Base-by-base conservation (phyloP, 2,113 vertebrate genomes). In the Cheilinus undulatus region DNA sequence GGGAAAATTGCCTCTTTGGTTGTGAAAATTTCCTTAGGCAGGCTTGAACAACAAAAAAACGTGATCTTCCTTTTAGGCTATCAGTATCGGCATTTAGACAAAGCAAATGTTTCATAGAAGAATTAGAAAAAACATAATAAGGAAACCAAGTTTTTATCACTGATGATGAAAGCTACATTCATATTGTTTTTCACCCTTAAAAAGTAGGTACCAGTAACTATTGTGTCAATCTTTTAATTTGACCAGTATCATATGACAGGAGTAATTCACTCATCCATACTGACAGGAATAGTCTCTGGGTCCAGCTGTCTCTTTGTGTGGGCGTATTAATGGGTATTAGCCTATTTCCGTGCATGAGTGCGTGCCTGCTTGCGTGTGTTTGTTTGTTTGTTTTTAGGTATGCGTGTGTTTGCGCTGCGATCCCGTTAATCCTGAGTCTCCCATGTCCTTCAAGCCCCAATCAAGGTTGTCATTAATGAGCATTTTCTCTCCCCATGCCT, bases 381-480 rank as follows among this genome's bases (percentile, higher is more conserved):
- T 2, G 10, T 49, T 28, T 50, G 50, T 32, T 34, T 30, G 32
- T 22, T 24, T 17, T 63, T 22, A 30, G 19, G 20, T 26, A 54
- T 40, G 48, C 42, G 30, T 49, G 64, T 64, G 54, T 83, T 50
- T 79, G 71, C 57, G 58, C 52, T 48, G 46, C 71, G 73, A 86
- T 80, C 78, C 57, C 53, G 77, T 84, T 84, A 86, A 87, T 84
- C 73, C 78, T 61, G 73, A 59, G 69, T 80, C 67, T 60, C 48
- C 73, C 51, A 69, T 61, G 77, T 88, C 87, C 87, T 91, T 89
- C 84, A 89, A 75, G 78, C 56, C 57, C 52, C 70, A 75, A 80
- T 85, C 87, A 88, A 89, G 89, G 86, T 86, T 84, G 80, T 62
- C 62, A 83, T 88, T 86, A 85, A 89, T 89, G 78, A 86, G 80